phyloP scores from a whole-genome alignment of 2,888 invertebrate species.

The Xestia rhomboidea region DNA sequence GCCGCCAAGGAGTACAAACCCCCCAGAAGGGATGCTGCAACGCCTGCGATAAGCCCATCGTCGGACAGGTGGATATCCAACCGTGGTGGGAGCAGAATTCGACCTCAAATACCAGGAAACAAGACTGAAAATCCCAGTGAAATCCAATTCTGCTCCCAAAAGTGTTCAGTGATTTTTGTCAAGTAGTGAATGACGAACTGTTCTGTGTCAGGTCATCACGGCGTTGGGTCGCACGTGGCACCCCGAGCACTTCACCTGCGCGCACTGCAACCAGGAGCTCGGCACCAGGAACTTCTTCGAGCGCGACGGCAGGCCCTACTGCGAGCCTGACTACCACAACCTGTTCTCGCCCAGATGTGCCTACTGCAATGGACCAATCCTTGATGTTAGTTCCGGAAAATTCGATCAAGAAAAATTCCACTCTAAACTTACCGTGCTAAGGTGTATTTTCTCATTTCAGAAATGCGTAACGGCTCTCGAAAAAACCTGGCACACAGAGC shows the following conservation, averaged over 20 bases:
- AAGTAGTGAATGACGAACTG: constrained; percentile 68
- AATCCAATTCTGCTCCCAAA: constrained; percentile 39
- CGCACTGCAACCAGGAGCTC: constrained; percentile 98
- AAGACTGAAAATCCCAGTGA: constrained; percentile 46
- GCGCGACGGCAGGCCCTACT: constrained; percentile 98
- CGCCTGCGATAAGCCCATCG: constrained; percentile 99
- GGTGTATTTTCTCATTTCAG: constrained; percentile 89
- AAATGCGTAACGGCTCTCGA: constrained; percentile 99
- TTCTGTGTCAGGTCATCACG: constrained; percentile 94
- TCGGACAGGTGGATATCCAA: constrained; percentile 94
- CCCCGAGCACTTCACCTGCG: constrained; percentile 99
- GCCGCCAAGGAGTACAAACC: constrained; percentile 99
- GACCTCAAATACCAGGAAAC: constrained; percentile 17
- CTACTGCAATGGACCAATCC: constrained; percentile 99
- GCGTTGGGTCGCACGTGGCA: constrained; percentile 99
- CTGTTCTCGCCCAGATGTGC: constrained; percentile 99
- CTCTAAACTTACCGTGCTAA: constrained; percentile 61
- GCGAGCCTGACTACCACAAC: constrained; percentile 99
- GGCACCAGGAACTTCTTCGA: constrained; percentile 99
- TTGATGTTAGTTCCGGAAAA: constrained; percentile 95
- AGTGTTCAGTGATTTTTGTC: constrained; percentile 55
- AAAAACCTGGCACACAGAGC: constrained; percentile 99
- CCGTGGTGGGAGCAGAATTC: constrained; percentile 53
- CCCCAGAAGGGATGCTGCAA: constrained; percentile 99
- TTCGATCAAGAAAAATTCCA: constrained; percentile 9